phyloP scores from a whole-genome alignment of 2,888 invertebrate genomes.

The Lamproptera curius region DNA sequence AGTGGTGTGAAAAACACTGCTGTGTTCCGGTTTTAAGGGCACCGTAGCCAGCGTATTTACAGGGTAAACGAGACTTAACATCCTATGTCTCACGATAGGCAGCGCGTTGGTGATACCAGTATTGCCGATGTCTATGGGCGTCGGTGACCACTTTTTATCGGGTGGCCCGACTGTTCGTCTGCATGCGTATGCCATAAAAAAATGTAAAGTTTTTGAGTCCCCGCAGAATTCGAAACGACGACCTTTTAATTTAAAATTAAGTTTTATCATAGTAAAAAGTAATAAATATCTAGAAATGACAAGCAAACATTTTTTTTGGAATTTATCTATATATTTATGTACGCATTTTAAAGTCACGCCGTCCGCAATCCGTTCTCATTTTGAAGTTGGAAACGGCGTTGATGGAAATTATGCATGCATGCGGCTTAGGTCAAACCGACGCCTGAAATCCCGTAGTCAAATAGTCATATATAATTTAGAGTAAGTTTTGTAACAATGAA shows the following conservation, averaged over 20 bases:
- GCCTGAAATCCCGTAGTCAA: slow-evolving; percentile 12
- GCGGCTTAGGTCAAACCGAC: slow-evolving; percentile 4
- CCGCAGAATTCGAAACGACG: too few species aligned
- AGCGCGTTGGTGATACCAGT: too few species aligned
- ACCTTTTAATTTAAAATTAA: background rate
- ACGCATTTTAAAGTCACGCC: background rate
- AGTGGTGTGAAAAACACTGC: too few species aligned
- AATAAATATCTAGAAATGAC: background rate
- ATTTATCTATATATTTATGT: background rate
- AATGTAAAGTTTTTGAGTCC: too few species aligned
- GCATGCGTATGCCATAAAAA: too few species aligned
- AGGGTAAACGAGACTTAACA: too few species aligned
- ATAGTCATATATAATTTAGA: slow-evolving; percentile 20
- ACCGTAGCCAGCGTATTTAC: too few species aligned
- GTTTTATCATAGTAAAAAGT: background rate
- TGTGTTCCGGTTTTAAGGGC: too few species aligned
- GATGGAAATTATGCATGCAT: slow-evolving; percentile 23
- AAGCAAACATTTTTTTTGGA: background rate
- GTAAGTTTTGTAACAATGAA: slow-evolving; percentile 13
- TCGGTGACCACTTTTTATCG: too few species aligned
- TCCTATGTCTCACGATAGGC: too few species aligned
- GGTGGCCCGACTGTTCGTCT: too few species aligned
- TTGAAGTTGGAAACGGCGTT: slow-evolving; percentile 9
- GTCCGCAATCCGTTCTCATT: slow-evolving; percentile 1
- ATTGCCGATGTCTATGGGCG: too few species aligned